Conservation (phyloP, 2,888 invertebrate genomes). For the Eledone cirrhosa region DNA sequence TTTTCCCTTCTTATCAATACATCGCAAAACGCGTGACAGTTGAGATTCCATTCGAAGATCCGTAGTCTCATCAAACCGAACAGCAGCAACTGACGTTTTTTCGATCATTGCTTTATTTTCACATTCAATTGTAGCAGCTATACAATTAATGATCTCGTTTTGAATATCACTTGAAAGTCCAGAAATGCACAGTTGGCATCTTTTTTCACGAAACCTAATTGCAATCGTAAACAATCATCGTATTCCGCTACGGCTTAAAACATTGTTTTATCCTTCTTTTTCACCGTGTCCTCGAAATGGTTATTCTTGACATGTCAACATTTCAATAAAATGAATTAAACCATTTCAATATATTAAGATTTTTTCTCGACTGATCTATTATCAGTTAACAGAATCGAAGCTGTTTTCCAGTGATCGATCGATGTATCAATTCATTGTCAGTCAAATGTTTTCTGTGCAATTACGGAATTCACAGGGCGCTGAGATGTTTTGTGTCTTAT, state of each 20-base stretch:
- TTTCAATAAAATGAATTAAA: no score
- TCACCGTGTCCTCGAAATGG: neutral
- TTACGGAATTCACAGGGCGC: neutral
- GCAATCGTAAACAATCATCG: neutral
- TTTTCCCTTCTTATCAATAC: no score
- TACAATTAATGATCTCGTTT: neutral
- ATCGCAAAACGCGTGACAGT: no score
- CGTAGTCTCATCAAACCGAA: no score
- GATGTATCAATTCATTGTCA: neutral
- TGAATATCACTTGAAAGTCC: neutral
- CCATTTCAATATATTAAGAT: no score
- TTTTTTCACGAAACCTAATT: constrained; percentile 1
- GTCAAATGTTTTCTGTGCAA: neutral
- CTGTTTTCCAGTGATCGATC: neutral
- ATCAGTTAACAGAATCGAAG: neutral
- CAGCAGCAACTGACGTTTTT: no score
- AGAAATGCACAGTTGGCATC: neutral
- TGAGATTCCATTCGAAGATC: no score
- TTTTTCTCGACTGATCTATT: neutral
- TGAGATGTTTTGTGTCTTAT: neutral
- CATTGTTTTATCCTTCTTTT: neutral
- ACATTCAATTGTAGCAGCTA: neutral
- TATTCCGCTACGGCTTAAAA: neutral
- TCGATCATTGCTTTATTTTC: no score
- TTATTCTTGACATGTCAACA: neutral